Percentiles rank a stretch among this genome's conserved stretches.
Evolutionary conservation across 2,113 vertebrate species (phyloP).

Genomic region (Eptatretus burgeri): DNA sequence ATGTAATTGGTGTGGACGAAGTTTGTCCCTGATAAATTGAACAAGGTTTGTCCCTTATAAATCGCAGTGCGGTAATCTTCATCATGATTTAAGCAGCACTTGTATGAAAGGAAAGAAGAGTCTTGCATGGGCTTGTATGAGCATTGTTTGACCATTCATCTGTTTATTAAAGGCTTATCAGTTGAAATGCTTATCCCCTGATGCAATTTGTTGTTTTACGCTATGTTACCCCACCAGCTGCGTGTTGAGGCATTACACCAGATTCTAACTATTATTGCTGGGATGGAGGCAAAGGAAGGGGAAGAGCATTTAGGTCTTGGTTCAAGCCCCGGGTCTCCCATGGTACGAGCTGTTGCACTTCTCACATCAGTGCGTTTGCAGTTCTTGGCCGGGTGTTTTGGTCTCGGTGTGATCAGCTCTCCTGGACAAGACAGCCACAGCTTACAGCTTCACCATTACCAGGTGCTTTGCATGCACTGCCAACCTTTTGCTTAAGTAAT

Average conservation of each 20-base stretch:
- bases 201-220: too few species aligned
- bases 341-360: constrained; percentile 51
- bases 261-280: constrained; percentile 62
- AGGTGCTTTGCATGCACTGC: constrained; percentile 22
- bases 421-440: constrained; percentile 45
- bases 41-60: too few species aligned
- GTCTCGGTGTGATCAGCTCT: constrained; percentile 48
- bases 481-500: neutral
- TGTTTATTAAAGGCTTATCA: too few species aligned
- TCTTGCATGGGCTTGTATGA: too few species aligned
- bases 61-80: too few species aligned
- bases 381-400: constrained; percentile 81
- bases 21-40: too few species aligned
- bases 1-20: too few species aligned
- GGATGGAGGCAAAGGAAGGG: constrained; percentile 82
- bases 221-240: constrained; percentile 22
- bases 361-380: constrained; percentile 79
- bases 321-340: constrained; percentile 19
- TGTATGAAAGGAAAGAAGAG: too few species aligned
- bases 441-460: constrained; percentile 71
- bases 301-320: constrained; percentile 13
- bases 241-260: constrained; percentile 83
- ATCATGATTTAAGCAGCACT: too few species aligned
- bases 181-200: too few species aligned
- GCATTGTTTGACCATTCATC: too few species aligned